Evolutionary conservation across 2,113 vertebrate genomes (phyloP).

Genomic region (Malurus elegans): DNA sequence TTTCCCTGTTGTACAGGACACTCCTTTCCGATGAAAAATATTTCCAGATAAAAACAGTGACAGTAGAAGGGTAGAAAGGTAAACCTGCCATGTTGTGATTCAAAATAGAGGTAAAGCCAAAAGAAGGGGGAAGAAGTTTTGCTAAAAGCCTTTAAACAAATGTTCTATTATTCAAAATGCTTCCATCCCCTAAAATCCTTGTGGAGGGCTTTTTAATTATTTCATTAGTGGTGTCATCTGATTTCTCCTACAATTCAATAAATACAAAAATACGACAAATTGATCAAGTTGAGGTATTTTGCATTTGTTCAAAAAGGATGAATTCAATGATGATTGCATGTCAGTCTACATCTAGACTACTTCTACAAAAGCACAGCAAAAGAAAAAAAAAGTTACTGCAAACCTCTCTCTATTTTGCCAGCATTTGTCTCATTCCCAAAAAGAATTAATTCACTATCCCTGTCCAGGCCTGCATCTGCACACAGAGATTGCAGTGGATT

Average conservation of each 20-base stretch:
- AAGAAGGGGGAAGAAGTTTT: neutral
- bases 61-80: neutral
- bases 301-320: neutral
- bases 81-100: neutral
- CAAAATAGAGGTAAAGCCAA: neutral
- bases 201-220: neutral
- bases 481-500: neutral
- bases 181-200: neutral
- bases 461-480: neutral
- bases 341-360: neutral
- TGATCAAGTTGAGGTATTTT: neutral
- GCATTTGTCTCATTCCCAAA: neutral
- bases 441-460: neutral
- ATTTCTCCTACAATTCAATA: neutral
- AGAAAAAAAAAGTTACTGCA: neutral
- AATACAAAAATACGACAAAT: neutral
- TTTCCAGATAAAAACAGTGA: neutral
- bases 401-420: neutral
- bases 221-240: neutral
- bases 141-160: neutral
- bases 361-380: neutral
- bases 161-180: neutral
- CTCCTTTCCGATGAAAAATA: neutral
- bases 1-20: neutral
- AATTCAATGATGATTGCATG: neutral